Conservation (phyloP, 2,888 invertebrate species). For the Diplazon laetatorius region DNA sequence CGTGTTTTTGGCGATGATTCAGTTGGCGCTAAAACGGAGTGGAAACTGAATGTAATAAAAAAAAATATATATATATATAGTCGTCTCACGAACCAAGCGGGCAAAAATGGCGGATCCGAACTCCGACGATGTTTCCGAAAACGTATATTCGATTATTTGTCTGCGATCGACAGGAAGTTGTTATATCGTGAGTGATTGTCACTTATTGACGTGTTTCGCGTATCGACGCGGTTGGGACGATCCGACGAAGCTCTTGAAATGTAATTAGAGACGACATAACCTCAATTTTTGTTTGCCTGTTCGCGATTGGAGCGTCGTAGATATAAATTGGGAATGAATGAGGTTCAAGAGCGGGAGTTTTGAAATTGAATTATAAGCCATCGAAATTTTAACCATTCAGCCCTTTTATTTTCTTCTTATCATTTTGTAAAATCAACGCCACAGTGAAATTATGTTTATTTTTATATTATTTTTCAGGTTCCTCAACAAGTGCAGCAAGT, state of each 20-base stretch:
- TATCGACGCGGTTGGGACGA: background rate
- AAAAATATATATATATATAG: too few relatives aligned
- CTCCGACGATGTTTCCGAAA: conserved; percentile 54
- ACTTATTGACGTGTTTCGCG: conserved; percentile 7
- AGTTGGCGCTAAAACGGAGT: too few relatives aligned
- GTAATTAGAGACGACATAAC: conserved; percentile 46
- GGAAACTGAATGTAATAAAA: too few relatives aligned
- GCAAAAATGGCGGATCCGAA: conserved; percentile 67
- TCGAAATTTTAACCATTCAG: background rate
- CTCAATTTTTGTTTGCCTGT: conserved; percentile 20
- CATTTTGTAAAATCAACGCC: too few relatives aligned
- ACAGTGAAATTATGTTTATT: background rate
- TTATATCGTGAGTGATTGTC: conserved; percentile 64
- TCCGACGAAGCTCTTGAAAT: background rate
- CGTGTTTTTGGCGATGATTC: too few relatives aligned
- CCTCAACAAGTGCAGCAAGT: conserved; percentile 76
- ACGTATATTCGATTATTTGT: conserved; percentile 64
- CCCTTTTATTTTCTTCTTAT: background rate
- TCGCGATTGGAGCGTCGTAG: background rate
- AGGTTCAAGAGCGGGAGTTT: background rate
- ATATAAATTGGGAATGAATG: too few relatives aligned
- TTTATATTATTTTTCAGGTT: conserved; percentile 67
- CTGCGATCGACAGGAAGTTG: conserved; percentile 62
- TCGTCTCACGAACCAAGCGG: conserved; percentile 39
- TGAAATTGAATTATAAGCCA: background rate